phyloP scores from a whole-genome alignment of 2,888 invertebrate species.

The Dolomedes plantarius region DNA sequence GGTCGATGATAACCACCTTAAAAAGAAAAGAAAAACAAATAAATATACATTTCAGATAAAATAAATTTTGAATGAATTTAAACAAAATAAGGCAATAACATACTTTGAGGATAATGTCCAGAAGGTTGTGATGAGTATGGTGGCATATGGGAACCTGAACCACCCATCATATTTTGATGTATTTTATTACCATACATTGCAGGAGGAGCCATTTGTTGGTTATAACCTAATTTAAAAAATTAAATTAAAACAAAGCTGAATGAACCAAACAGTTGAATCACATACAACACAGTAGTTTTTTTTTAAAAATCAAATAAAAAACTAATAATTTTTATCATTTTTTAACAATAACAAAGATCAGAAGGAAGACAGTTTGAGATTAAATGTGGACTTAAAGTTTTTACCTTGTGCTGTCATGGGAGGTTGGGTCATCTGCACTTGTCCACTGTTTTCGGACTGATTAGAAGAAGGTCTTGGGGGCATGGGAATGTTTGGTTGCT shows the following conservation, averaged over 20 bases:
- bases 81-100: background rate
- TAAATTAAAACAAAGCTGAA: too few species aligned
- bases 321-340: too few species aligned
- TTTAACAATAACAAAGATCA: too few species aligned
- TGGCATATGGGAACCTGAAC: slow-evolving; percentile 70
- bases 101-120: slow-evolving; percentile 75
- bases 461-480: slow-evolving; percentile 95
- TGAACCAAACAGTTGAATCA: too few species aligned
- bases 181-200: slow-evolving; percentile 77
- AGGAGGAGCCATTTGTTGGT: slow-evolving; percentile 81
- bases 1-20: slow-evolving; percentile 69
- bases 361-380: too few species aligned
- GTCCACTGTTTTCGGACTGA: slow-evolving; percentile 83
- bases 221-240: slow-evolving; percentile 78
- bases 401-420: slow-evolving; percentile 82
- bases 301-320: too few species aligned
- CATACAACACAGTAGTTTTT: too few species aligned
- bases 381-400: too few species aligned
- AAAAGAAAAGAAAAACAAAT: background rate
- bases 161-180: slow-evolving; percentile 74
- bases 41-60: too few species aligned
- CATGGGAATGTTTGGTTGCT: slow-evolving; percentile 93
- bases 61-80: too few species aligned
- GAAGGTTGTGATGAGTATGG: slow-evolving; percentile 76
- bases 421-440: slow-evolving; percentile 83